Percentiles rank a stretch among this genome's conserved stretches.
phyloP scores from a whole-genome alignment of 1,140 invertebrate species.

The Metopolophium dirhodum region DNA sequence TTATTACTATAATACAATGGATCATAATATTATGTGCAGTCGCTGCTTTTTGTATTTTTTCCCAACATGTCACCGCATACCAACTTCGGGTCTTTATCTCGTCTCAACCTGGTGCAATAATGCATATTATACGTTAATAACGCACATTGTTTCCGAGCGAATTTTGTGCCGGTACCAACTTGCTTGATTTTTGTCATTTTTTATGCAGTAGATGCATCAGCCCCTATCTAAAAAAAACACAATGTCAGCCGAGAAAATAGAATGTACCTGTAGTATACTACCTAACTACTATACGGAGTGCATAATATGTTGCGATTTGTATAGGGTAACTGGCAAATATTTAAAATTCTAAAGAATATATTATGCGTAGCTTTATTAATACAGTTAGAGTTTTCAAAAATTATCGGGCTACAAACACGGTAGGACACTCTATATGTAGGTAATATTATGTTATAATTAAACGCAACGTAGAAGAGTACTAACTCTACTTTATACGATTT shows the following conservation, averaged over 20 bases:
- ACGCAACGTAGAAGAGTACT: not conserved
- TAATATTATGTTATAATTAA: not conserved
- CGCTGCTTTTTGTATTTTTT: not conserved
- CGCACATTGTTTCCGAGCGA: not conserved
- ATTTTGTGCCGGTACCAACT: not conserved
- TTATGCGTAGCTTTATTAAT: not conserved
- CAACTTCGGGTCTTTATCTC: not conserved
- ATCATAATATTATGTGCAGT: slow-evolving; percentile 12
- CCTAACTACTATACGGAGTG: too few relatives aligned
- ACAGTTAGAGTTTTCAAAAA: not conserved
- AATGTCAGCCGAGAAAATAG: not conserved
- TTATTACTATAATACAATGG: not conserved
- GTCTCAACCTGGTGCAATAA: not conserved
- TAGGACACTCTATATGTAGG: not conserved
- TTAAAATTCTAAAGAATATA: too few relatives aligned
- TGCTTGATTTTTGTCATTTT: not conserved
- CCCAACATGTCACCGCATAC: not conserved
- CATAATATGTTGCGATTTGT: too few relatives aligned
- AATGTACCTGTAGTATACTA: too few relatives aligned
- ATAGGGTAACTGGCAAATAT: too few relatives aligned
- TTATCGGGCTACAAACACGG: not conserved
- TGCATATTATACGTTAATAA: not conserved
- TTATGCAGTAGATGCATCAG: not conserved
- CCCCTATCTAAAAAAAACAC: not conserved
- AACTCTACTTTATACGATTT: not conserved